A percentile compares a stretch with the other conserved stretches of the same genome.
Conservation (phyloP, 2,888 invertebrate species). For the Anoncus sp. region DNA sequence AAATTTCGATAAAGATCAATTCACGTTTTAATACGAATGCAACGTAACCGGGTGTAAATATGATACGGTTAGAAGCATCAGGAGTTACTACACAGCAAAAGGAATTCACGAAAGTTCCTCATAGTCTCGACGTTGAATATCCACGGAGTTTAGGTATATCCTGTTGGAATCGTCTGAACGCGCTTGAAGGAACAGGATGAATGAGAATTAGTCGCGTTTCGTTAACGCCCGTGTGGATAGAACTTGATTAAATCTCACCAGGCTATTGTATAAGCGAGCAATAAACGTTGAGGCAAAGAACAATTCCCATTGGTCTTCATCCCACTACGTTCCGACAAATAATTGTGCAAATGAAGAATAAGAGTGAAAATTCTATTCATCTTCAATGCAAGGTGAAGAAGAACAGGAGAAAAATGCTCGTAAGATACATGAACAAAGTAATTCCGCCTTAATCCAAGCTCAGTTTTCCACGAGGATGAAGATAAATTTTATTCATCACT, state of each 20-base stretch:
- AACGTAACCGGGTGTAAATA: slow-evolving; percentile 46
- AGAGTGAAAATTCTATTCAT: neutral
- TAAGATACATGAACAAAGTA: slow-evolving; percentile 13
- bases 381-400: neutral
- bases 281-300: slow-evolving; percentile 32
- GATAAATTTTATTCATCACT: slow-evolving; percentile 1
- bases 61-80: slow-evolving; percentile 47
- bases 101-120: slow-evolving; percentile 66
- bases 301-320: slow-evolving; percentile 40
- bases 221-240: slow-evolving; percentile 47
- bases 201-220: slow-evolving; percentile 70
- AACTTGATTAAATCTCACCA: slow-evolving; percentile 58
- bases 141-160: slow-evolving; percentile 69
- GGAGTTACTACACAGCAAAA: slow-evolving; percentile 16
- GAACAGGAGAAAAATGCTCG: neutral
- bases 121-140: slow-evolving; percentile 62
- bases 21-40: slow-evolving; percentile 49
- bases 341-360: slow-evolving; percentile 2
- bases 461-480: neutral
- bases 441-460: neutral
- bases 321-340: slow-evolving; percentile 15
- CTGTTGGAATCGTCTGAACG: slow-evolving; percentile 77
- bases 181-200: slow-evolving; percentile 75
- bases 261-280: slow-evolving; percentile 53
- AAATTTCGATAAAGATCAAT: slow-evolving; percentile 48